Evolutionary conservation across 2,113 vertebrate species (phyloP), one percentile per base, ranked within the genome.

Genomic region (Dipodomys spectabilis): DNA sequence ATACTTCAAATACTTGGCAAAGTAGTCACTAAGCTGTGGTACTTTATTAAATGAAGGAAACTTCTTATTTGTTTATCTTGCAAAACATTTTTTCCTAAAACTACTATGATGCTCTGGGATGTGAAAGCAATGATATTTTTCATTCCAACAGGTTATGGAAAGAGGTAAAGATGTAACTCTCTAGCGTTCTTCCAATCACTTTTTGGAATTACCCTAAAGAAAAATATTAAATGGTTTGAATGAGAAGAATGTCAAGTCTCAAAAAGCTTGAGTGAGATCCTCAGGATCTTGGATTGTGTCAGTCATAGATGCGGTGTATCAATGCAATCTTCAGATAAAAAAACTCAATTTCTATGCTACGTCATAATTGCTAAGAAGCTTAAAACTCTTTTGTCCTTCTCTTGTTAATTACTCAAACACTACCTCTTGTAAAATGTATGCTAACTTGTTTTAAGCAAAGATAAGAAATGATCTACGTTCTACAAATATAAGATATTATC

Each of bases 41-140:
- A 68, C 8, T 87, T 57, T 69, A 60, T 19, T 74, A 94, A 86
- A 65, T 95, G 67, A 80, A 83, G 53, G 85, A 77, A 69, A 67
- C 8, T 30, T 69, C 39, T 39, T 39, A 39, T 39, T 39, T 39
- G 39, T 39, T 39, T 39, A 39, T 39, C 39, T 39, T 39, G 39
- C 39, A 39, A 39, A 39, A 39, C 5, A 82, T 74, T 35, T 87
- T 28, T 67, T 95, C 90, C 86, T 82, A 88, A 92, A 95, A 94
- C 85, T 27, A 77, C 19, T 28, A 23, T 74, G 64, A 93, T 7
- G 10, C 65, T 82, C 92, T 90, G 79, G 22, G 9, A 84, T 72
- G 5, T 72, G 13, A 82, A 95, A 39, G 13, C 27, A 68, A 45
- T 65, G 83, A 30, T 74, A 87, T 65, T 92, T 94, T 91, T 79